phyloP scores from a whole-genome alignment of 2,113 vertebrate species.

The Osmerus eperlanus region DNA sequence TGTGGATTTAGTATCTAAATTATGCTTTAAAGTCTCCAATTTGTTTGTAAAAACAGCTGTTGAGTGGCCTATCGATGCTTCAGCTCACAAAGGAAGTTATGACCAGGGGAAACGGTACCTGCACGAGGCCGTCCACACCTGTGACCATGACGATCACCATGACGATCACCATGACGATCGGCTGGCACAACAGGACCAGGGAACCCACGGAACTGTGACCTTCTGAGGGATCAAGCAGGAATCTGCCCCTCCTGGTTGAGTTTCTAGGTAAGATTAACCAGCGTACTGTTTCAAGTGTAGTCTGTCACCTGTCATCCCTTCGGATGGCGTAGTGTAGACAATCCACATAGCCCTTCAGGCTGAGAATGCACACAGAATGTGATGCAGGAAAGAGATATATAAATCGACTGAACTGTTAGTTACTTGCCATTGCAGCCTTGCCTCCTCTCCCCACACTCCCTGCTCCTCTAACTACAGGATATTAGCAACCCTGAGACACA shows the following conservation, averaged over 20 bases:
- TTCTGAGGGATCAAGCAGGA: conserved; percentile 52
- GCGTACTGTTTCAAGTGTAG: conserved; percentile 38
- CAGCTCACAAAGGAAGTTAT: background rate
- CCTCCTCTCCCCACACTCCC: too few relatives aligned
- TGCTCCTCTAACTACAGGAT: too few relatives aligned
- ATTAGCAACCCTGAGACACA: too few relatives aligned
- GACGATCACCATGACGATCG: conserved; percentile 12
- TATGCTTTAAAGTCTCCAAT: too few relatives aligned
- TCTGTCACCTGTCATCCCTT: conserved; percentile 19
- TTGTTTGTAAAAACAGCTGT: too few relatives aligned
- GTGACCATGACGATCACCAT: background rate
- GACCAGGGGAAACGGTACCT: too few relatives aligned
- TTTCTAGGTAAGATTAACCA: conserved; percentile 57
- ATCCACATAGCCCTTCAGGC: conserved; percentile 7
- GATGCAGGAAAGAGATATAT: conserved; percentile 16
- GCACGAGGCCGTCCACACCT: too few relatives aligned
- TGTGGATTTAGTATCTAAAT: too few relatives aligned
- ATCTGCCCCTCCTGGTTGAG: conserved; percentile 45
- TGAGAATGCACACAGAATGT: conserved; percentile 28
- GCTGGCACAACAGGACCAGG: conserved; percentile 4
- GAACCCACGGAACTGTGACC: conserved; percentile 52
- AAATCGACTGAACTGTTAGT: conserved; percentile 1
- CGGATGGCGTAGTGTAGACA: conserved; percentile 12
- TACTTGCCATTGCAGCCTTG: too few relatives aligned
- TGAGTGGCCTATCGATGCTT: too few relatives aligned